These are phyloP conservation scores for Cirrhinus mrigala DNA, from an alignment of 2,797 vertebrate genomes.

Conservation along the genomic window DNA sequence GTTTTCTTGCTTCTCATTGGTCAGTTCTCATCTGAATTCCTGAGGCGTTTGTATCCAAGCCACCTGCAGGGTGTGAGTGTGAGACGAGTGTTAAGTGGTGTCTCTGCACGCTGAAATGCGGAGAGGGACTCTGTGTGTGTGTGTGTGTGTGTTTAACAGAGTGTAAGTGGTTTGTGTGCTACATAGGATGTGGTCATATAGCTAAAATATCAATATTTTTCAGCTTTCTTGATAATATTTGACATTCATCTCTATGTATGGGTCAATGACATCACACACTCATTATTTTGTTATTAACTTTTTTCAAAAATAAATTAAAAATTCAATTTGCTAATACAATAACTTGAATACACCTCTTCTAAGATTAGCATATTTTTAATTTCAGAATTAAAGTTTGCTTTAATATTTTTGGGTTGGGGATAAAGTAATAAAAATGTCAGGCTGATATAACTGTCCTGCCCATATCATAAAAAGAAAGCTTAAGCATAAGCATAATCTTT, in stretches of 20 bases:
- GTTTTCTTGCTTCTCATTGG: slow-evolving; percentile 13
- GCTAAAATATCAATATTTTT: background rate
- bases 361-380: background rate
- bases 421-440: too few species aligned
- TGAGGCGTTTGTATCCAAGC: slow-evolving; percentile 24
- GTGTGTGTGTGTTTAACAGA: background rate
- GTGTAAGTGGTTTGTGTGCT: background rate
- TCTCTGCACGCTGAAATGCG: slow-evolving; percentile 15
- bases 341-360: background rate
- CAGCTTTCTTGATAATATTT: background rate
- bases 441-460: background rate
- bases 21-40: slow-evolving; percentile 25
- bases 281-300: background rate
- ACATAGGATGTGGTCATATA: background rate
- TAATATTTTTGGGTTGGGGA: background rate
- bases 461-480: background rate
- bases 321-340: too few species aligned
- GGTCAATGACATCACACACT: background rate
- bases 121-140: background rate
- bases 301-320: background rate
- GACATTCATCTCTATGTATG: background rate
- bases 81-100: slow-evolving; percentile 38
- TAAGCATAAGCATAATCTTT: background rate
- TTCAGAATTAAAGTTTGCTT: background rate
- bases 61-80: slow-evolving; percentile 43